phyloP scores from a whole-genome alignment of 2,113 vertebrate species.

The Pungitius pungitius region DNA sequence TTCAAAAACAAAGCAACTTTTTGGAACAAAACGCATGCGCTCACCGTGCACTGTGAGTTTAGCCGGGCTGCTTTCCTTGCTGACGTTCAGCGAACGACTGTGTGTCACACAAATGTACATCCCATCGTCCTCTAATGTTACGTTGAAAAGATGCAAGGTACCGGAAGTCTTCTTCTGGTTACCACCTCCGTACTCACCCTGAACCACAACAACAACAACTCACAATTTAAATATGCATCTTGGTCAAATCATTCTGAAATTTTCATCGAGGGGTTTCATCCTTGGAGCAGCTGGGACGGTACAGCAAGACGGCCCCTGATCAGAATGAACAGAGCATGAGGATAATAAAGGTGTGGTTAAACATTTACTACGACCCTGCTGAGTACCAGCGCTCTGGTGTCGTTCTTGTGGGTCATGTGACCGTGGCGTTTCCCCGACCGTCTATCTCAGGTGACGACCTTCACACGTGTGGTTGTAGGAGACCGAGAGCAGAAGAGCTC shows the following conservation, averaged over 20 bases:
- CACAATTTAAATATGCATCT: background rate
- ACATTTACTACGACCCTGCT: too few relatives aligned
- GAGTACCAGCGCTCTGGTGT: too few relatives aligned
- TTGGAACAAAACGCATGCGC: background rate
- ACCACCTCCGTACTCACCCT: constrained; percentile 82
- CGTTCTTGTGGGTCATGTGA: too few relatives aligned
- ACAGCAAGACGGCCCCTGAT: too few relatives aligned
- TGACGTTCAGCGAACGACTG: constrained; percentile 74
- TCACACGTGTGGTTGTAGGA: background rate
- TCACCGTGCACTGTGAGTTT: constrained; percentile 75
- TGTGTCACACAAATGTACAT: constrained; percentile 76
- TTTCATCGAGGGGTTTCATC: too few relatives aligned
- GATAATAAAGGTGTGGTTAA: too few relatives aligned
- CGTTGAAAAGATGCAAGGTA: constrained; percentile 74
- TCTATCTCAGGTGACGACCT: too few relatives aligned
- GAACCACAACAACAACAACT: constrained; percentile 3
- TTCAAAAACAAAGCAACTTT: background rate
- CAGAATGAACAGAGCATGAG: too few relatives aligned
- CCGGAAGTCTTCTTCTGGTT: constrained; percentile 78
- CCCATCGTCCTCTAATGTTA: constrained; percentile 77
- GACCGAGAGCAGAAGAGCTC: background rate
- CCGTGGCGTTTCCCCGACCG: too few relatives aligned
- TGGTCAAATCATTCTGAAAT: background rate
- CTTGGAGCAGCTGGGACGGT: too few relatives aligned
- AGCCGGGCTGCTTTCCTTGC: constrained; percentile 70